These are phyloP conservation scores for Sinohyriopsis cumingii DNA, from an alignment of 2,888 invertebrate genomes.

Conservation along the genomic window DNA sequence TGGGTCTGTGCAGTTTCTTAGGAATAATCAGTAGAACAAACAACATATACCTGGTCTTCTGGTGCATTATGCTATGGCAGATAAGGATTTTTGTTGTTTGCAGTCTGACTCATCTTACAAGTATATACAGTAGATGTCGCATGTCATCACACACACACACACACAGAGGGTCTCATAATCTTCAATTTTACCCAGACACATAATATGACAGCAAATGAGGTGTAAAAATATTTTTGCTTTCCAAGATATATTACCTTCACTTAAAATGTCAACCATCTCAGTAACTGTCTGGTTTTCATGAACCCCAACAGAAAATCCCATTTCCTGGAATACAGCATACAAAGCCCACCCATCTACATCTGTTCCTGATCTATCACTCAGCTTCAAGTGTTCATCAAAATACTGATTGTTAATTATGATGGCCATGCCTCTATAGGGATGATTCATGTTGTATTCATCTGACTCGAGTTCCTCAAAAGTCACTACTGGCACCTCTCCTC, in stretches of 20 bases:
- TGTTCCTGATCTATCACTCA: constrained; percentile 79
- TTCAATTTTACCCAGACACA: background rate
- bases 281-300: constrained; percentile 78
- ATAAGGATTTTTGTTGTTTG: no score
- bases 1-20: no score
- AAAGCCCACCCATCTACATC: constrained; percentile 88
- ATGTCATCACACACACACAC: no score
- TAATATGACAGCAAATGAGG: background rate
- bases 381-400: constrained; percentile 76
- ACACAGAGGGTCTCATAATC: no score
- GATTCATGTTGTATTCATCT: constrained; percentile 89
- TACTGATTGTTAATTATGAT: constrained; percentile 92
- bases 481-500: constrained; percentile 11
- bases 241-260: constrained; percentile 74
- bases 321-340: constrained; percentile 75
- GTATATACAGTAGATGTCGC: no score
- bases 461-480: constrained; percentile 43
- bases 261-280: constrained; percentile 80
- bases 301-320: constrained; percentile 81
- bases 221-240: background rate
- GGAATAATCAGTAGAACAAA: no score
- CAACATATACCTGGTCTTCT: no score
- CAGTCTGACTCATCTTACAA: no score
- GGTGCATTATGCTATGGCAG: no score
- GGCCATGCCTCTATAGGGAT: constrained; percentile 84